Evolutionary conservation across 2,113 vertebrate genomes (phyloP), one percentile per base, ranked within the genome.

Genomic region (Eurypyga helias): DNA sequence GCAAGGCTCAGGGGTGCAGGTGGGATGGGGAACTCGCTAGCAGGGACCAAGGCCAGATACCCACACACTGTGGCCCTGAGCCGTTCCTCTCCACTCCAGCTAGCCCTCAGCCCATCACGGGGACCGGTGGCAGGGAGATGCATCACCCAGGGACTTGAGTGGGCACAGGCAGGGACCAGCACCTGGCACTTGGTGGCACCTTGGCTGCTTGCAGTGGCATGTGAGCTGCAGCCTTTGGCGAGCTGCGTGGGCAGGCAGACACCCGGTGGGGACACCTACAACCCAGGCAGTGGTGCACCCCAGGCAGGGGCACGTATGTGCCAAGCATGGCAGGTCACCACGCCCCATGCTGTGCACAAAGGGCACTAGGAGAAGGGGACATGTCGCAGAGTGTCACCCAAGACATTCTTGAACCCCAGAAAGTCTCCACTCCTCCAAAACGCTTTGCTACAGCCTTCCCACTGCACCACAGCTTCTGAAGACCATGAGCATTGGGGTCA

Each of bases 201-300:
- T 64, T 19, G 45, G 38, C 43, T 48, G 33, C 41, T 84, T 0
- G 1, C 67, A 15, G 52, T 36, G 46, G 26, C 2, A 26, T 41
- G 52, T 29, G 51, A 60, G 66, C 33, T 54, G 62, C 5, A 52
- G 48, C 45, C 69, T 72, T 34, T 28, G 65, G 66, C 52, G 77
- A 70, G 25, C 49, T 28, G 18, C 0, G 7, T 34, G 17, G 45
- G 33, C 38, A 43, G 49, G 7, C 52, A 64, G 57, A 60, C 7
- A 36, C 33, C 2, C 0, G 8, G n/a, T 1, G 1, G 26, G n/a
- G 45, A 51, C 66, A 62, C 26, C 12, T 2, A 7, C 43, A 26
- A 36, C 15, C 17, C 36, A 6, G 17, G 29, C 48, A 73, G n/a
- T 0, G 1, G 36, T 9, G 43, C 21, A 43, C 2, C 16, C 18